phyloP scores from a whole-genome alignment of 1,140 invertebrate genomes.

The Procambarus virginalis region DNA sequence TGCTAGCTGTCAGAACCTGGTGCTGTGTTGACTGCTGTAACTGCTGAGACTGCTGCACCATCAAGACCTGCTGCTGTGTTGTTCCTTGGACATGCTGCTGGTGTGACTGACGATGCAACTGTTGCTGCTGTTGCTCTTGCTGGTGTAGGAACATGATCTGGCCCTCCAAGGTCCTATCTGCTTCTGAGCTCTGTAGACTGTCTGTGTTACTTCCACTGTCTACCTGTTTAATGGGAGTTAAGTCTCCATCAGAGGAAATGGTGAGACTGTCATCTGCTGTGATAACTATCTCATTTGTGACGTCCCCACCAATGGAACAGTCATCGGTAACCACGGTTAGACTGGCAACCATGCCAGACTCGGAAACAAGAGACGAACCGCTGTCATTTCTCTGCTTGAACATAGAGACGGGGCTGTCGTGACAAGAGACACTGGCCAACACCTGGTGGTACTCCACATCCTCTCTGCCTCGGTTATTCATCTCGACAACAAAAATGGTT shows the following conservation, averaged over 20 bases:
- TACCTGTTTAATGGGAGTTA: constrained; percentile 11
- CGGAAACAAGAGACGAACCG: neutral
- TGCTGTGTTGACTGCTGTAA: neutral
- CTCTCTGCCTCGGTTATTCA: neutral
- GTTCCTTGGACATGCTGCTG: neutral
- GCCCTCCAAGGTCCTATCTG: neutral
- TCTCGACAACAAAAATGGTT: neutral
- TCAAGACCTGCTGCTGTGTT: neutral
- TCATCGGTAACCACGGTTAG: constrained; percentile 35
- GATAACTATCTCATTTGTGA: constrained; percentile 31
- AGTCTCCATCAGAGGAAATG: constrained; percentile 23
- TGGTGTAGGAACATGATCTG: constrained; percentile 30
- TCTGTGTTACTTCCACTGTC: neutral
- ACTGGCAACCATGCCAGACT: constrained; percentile 36
- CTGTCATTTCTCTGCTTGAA: neutral
- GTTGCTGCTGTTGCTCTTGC: constrained; percentile 13
- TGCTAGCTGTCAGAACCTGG: constrained; percentile 8
- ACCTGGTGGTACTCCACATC: constrained; percentile 36
- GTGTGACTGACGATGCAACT: neutral
- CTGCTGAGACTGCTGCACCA: neutral
- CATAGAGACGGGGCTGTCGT: neutral
- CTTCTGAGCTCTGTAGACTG: neutral
- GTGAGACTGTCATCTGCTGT: constrained; percentile 20
- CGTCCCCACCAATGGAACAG: constrained; percentile 4
- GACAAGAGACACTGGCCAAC: constrained; percentile 18